phyloP scores from a whole-genome alignment of 2,888 invertebrate genomes.

The Iselma pallidipennis region DNA sequence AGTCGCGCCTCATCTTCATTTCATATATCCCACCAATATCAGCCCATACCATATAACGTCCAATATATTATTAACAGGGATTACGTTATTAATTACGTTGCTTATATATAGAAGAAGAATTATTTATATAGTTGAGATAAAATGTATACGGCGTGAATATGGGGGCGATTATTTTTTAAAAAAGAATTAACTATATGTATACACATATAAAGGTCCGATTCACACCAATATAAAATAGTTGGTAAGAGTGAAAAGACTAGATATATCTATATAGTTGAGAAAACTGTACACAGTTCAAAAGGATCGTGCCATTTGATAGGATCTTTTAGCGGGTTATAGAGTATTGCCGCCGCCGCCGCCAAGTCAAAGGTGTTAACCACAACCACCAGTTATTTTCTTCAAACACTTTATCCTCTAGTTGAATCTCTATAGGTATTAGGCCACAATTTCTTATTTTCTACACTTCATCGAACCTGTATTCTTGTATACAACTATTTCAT shows the following conservation, averaged over 20 bases:
- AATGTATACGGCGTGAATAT: not conserved
- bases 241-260: no score
- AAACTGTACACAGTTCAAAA: not conserved
- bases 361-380: not conserved
- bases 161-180: no score
- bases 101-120: no score
- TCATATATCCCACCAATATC: not conserved
- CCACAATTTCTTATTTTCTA: not conserved
- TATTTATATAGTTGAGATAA: not conserved
- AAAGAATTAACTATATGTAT: no score
- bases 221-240: not conserved
- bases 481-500: no score
- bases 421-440: not conserved
- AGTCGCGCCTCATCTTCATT: not conserved
- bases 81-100: no score
- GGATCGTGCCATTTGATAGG: not conserved
- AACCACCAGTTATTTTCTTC: not conserved
- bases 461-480: not conserved
- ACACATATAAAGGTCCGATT: no score
- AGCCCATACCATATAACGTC: no score
- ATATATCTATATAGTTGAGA: no score
- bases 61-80: not conserved
- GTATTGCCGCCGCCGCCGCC: not conserved
- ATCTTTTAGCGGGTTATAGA: not conserved
- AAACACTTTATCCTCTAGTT: not conserved